Base-by-base conservation (phyloP, 2,888 invertebrate genomes). In the Hoplodrina ambigua region DNA sequence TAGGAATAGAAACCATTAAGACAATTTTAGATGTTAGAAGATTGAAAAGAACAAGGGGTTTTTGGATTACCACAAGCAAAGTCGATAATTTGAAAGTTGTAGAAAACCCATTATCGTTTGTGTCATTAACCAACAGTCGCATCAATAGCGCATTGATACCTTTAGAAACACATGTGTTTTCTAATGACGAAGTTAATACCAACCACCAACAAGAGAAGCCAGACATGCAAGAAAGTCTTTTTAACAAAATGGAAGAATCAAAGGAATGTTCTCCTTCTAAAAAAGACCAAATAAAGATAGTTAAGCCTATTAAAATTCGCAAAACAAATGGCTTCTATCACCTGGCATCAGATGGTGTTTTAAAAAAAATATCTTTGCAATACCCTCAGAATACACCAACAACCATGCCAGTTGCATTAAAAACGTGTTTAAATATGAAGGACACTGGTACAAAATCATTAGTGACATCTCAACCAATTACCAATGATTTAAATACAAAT, bases 1-100 rank as follows among this genome's bases (percentile, higher is more conserved):
- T 95, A 58, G 96, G 95, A 19, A 91, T 96, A 81, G 93, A 95
- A 85, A 92, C 91, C n/a, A 79, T 95, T 46, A 94, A 92, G 83
- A 86, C 85, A 30, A 66, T 82, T 41, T 68, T 73, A 56, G 70
- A 84, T n/a, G 56, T 75, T 10, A 72, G 59, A 75, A 89, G 82
- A 69, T 58, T 73, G 33, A 89, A 85, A 59, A 86, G 80, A 75
- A 94, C 94, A 19, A 90, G 92, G 85, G 96, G 96, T 61, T 87
- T 91, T 75, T 96, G 96, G 95, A 92, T 96, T 57, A 90, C 85
- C 19, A 93, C 93, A 1, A 92, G 92, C 76, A 94, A 93, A 87
- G 66, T 91, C 44, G 94, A 95, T 74, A 93, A 95, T 83, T 74
- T 87, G 19, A 91, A 91, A 81, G 91, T 96, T 30, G 89, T 96